Evolutionary conservation across 1,140 invertebrate species (phyloP).

Genomic region (Frieseomelitta varia): DNA sequence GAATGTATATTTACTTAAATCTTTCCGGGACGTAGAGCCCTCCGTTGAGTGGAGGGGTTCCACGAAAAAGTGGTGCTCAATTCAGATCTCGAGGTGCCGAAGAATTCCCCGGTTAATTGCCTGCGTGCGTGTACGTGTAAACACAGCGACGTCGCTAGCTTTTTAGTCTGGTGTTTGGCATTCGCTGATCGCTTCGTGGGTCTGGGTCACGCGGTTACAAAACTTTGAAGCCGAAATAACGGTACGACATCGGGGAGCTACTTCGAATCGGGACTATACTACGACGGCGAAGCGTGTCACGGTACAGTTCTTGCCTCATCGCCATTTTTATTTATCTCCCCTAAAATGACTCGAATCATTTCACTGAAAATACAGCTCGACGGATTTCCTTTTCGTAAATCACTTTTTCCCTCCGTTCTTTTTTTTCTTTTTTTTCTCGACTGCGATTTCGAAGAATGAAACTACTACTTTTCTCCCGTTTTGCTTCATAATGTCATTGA

Average conservation of each 20-base stretch:
- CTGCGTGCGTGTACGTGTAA: conserved; percentile 22
- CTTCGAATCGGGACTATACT: conserved; percentile 53
- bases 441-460: too few relatives aligned
- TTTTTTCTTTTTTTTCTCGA: too few relatives aligned
- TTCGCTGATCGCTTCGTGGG: conserved; percentile 59
- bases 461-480: too few relatives aligned
- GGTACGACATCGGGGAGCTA: conserved; percentile 57
- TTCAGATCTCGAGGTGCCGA: neutral
- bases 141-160: conserved; percentile 19
- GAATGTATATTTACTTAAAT: too few relatives aligned
- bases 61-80: neutral
- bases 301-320: conserved; percentile 51
- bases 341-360: too few relatives aligned
- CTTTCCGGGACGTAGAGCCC: neutral
- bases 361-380: too few relatives aligned
- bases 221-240: conserved; percentile 75
- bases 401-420: neutral
- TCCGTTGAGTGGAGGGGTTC: too few relatives aligned
- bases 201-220: conserved; percentile 78
- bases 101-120: conserved; percentile 59
- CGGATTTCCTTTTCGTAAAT: neutral
- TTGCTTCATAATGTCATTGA: too few relatives aligned
- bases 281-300: conserved; percentile 50
- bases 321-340: conserved; percentile 19
- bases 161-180: conserved; percentile 43